Evolutionary conservation across 2,888 invertebrate species (phyloP).

Genomic region (Ryuthela nishihirai): DNA sequence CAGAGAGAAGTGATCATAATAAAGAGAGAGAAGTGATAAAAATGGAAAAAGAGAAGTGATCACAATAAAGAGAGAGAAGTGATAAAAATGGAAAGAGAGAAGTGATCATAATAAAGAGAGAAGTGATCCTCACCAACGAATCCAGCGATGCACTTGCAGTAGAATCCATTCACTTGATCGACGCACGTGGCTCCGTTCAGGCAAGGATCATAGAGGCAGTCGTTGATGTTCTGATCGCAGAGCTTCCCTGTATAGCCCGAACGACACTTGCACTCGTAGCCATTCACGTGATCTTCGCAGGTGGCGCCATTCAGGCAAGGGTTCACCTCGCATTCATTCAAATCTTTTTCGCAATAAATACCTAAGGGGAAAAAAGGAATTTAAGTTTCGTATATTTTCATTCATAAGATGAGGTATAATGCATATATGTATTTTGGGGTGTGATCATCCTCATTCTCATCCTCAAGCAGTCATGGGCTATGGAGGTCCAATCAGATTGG

Average conservation of each 20-base stretch:
- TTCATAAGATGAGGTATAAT: too few relatives aligned
- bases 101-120: too few relatives aligned
- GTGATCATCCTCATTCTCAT: too few relatives aligned
- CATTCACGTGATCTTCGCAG: slow-evolving; percentile 51
- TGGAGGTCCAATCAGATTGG: too few relatives aligned
- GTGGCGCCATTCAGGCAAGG: slow-evolving; percentile 59
- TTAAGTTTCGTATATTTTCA: too few relatives aligned
- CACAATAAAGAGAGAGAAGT: too few relatives aligned
- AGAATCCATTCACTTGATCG: slow-evolving; percentile 52
- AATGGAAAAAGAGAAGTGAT: too few relatives aligned
- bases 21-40: too few relatives aligned
- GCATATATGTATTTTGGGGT: too few relatives aligned
- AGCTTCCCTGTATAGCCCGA: slow-evolving; percentile 55
- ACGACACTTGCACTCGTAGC: slow-evolving; percentile 55
- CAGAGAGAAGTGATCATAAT: too few relatives aligned
- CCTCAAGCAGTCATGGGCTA: too few relatives aligned
- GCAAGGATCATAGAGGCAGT: slow-evolving; percentile 55
- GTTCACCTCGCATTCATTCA: slow-evolving; percentile 55
- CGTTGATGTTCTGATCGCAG: slow-evolving; percentile 54
- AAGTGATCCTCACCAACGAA: slow-evolving; percentile 25
- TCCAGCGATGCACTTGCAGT: slow-evolving; percentile 52
- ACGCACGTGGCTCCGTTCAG: slow-evolving; percentile 56
- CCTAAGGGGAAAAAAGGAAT: slow-evolving; percentile 51
- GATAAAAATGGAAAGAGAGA: too few relatives aligned
- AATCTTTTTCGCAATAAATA: slow-evolving; percentile 56